phyloP scores from a whole-genome alignment of 2,113 vertebrate species.

The Elephantulus edwardii region DNA sequence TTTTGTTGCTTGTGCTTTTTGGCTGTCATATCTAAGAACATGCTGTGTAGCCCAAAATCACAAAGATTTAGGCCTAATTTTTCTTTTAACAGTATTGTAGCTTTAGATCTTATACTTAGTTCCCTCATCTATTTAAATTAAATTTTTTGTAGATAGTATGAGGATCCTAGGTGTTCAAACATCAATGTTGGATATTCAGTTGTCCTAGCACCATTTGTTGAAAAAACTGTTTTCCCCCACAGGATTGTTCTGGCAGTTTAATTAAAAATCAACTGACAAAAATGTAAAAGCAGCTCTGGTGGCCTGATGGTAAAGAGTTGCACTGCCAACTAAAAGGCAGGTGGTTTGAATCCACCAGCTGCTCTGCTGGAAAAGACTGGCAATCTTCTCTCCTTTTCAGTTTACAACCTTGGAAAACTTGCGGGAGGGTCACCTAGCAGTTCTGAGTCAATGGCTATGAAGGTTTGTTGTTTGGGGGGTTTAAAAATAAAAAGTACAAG shows the following conservation, averaged over 20 bases:
- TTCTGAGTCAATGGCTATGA: too few relatives aligned
- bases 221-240: neutral
- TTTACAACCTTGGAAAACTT: too few relatives aligned
- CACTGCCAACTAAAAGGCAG: too few relatives aligned
- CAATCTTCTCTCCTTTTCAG: too few relatives aligned
- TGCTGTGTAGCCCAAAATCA: neutral
- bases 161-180: neutral
- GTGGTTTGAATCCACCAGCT: too few relatives aligned
- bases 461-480: too few relatives aligned
- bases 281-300: too few relatives aligned
- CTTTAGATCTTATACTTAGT: neutral
- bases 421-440: too few relatives aligned
- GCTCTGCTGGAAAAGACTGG: too few relatives aligned
- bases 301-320: too few relatives aligned
- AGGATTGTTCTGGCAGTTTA: neutral
- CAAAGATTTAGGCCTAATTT: neutral
- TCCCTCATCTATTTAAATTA: neutral
- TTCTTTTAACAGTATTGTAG: neutral
- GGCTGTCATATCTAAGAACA: neutral
- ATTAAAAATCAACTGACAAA: neutral
- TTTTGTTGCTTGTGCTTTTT: neutral
- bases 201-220: neutral
- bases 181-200: neutral
- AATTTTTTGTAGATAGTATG: neutral
- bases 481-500: too few relatives aligned